A percentile compares a stretch with the other conserved stretches of the same genome.
These are phyloP conservation scores for Andrena minutula DNA, from an alignment of 2,888 invertebrate species.

Conservation along the genomic window DNA sequence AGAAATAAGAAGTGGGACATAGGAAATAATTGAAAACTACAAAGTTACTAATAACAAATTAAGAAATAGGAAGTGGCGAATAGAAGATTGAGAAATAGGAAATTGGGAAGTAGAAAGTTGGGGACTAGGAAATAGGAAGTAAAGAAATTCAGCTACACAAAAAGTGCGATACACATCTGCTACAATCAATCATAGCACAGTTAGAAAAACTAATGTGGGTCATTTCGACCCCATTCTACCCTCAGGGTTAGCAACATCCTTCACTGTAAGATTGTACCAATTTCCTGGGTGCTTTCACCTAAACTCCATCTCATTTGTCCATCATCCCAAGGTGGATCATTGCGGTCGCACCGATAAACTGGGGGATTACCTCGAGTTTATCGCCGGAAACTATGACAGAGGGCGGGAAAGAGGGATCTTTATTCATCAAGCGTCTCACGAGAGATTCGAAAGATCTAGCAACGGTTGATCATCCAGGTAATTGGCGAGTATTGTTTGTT, in stretches of 20 bases:
- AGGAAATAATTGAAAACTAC: too few species aligned
- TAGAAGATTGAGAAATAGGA: too few species aligned
- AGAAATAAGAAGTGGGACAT: too few species aligned
- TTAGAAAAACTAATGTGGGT: not conserved
- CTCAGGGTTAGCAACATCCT: constrained; percentile 28
- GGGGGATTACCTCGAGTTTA: constrained; percentile 18
- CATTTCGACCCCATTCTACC: not conserved
- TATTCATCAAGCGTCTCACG: constrained; percentile 47
- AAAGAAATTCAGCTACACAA: not conserved
- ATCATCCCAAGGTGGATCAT: constrained; percentile 13
- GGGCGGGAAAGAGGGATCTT: not conserved
- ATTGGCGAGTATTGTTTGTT: constrained; percentile 72
- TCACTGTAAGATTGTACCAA: constrained; percentile 13
- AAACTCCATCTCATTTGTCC: constrained; percentile 44
- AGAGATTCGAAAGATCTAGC: constrained; percentile 51
- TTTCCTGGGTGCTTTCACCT: constrained; percentile 50
- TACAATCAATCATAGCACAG: not conserved
- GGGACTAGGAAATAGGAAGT: not conserved
- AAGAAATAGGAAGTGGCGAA: too few species aligned
- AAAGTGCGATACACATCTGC: not conserved
- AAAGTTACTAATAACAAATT: too few species aligned
- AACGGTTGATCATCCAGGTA: constrained; percentile 56
- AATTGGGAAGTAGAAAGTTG: not conserved
- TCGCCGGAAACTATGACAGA: not conserved
- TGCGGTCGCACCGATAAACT: constrained; percentile 14